A percentile compares a stretch with the other conserved stretches of the same genome.
These are phyloP conservation scores for Phataginus tricuspis DNA, from an alignment of 2,797 vertebrate genomes.

Conservation along the genomic window DNA sequence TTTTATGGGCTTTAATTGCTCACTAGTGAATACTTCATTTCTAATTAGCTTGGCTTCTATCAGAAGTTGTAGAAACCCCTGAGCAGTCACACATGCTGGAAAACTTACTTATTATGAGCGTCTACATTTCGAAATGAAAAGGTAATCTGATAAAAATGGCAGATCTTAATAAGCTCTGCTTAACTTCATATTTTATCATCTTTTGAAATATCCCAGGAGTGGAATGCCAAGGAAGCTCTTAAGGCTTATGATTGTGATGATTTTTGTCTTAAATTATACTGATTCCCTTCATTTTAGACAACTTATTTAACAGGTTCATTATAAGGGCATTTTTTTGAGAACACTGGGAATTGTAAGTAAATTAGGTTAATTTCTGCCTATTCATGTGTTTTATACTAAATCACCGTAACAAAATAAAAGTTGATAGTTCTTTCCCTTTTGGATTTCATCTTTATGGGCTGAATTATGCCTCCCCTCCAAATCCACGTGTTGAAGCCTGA, in stretches of 20 bases:
- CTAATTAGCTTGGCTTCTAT: conserved; percentile 66
- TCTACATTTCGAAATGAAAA: conserved; percentile 60
- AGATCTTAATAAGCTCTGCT: conserved; percentile 54
- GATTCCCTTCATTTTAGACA: conserved; percentile 26
- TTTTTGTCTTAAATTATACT: conserved; percentile 19
- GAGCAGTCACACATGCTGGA: not conserved
- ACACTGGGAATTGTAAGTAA: not conserved
- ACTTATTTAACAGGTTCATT: not conserved
- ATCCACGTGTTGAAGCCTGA: not conserved
- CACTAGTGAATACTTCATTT: conserved; percentile 58
- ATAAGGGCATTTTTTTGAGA: not conserved
- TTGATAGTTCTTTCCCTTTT: not conserved
- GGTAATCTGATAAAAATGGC: conserved; percentile 46
- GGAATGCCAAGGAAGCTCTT: not conserved
- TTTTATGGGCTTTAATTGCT: not conserved
- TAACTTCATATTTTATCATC: conserved; percentile 56
- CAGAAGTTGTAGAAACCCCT: not conserved
- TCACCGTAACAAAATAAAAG: not conserved
- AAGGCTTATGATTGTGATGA: not conserved
- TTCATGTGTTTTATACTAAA: not conserved
- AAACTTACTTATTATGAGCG: conserved; percentile 29
- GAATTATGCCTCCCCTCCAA: not conserved
- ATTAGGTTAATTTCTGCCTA: not conserved
- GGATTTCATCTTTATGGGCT: not conserved
- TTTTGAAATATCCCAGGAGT: conserved; percentile 25